Percentiles rank a stretch among this genome's conserved stretches.
Evolutionary conservation across 1,140 invertebrate genomes (phyloP).

Genomic region (Heterodera schachtii): DNA sequence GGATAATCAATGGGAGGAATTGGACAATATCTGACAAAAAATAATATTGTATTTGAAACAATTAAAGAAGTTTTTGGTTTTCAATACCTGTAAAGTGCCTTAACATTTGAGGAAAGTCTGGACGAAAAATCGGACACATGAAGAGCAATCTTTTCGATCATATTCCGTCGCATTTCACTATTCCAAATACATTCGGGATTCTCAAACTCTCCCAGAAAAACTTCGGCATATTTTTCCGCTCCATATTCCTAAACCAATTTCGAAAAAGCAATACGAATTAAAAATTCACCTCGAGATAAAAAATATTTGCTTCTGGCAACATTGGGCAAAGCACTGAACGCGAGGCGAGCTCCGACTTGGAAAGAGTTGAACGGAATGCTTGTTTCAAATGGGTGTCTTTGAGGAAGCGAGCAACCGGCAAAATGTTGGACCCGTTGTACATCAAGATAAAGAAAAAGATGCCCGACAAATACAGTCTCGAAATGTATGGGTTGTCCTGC

Average conservation of each 20-base stretch:
- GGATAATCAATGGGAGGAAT: constrained; percentile 93
- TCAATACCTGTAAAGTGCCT: constrained; percentile 92
- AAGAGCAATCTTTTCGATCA: constrained; percentile 92
- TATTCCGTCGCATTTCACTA: constrained; percentile 71
- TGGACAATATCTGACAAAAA: constrained; percentile 79
- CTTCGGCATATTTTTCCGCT: constrained; percentile 95
- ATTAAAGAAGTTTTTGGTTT: not conserved
- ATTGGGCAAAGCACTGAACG: constrained; percentile 80
- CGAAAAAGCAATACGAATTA: not conserved
- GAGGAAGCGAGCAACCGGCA: constrained; percentile 90
- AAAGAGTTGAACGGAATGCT: constrained; percentile 73
- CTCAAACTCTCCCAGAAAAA: constrained; percentile 97
- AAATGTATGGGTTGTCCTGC: constrained; percentile 89
- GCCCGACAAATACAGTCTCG: constrained; percentile 89
- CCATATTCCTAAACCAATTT: constrained; percentile 78
- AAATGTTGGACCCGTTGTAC: constrained; percentile 96
- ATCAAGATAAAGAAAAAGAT: constrained; percentile 98
- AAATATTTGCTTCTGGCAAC: constrained; percentile 97
- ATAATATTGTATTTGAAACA: not conserved
- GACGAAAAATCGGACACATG: constrained; percentile 94
- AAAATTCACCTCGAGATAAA: constrained; percentile 78
- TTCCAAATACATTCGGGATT: constrained; percentile 92
- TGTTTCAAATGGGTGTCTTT: constrained; percentile 91
- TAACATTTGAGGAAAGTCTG: constrained; percentile 85
- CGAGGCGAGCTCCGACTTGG: constrained; percentile 61